Percentiles rank a stretch among this genome's conserved stretches.
These are phyloP conservation scores for Gadopsis marmoratus DNA, from an alignment of 2,797 vertebrate species.

Conservation along the genomic window DNA sequence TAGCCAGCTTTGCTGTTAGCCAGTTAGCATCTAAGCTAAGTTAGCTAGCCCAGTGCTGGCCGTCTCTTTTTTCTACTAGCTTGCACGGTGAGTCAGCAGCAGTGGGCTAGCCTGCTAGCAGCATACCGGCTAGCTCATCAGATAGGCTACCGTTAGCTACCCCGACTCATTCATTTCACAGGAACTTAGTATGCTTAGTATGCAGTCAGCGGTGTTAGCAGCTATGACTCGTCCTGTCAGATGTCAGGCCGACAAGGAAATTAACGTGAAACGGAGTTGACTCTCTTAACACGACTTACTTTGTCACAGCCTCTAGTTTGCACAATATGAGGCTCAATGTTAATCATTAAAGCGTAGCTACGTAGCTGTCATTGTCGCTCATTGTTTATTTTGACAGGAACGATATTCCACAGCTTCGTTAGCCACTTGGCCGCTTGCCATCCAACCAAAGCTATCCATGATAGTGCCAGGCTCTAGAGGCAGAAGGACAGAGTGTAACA, in stretches of 20 bases:
- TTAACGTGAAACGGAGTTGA: not conserved
- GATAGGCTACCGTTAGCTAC: conserved; percentile 54
- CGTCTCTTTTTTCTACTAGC: conserved; percentile 43
- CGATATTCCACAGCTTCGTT: conserved; percentile 17
- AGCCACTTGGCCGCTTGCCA: conserved; percentile 40
- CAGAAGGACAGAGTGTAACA: not conserved
- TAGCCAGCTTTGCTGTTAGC: conserved; percentile 42
- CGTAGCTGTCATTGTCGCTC: conserved; percentile 5
- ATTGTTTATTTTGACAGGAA: conserved; percentile 29
- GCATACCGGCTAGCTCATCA: conserved; percentile 61
- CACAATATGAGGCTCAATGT: not conserved
- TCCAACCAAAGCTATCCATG: not conserved
- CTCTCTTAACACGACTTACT: not conserved
- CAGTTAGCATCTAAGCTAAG: conserved; percentile 54
- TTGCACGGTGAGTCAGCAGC: conserved; percentile 84
- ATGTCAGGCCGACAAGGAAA: conserved; percentile 49
- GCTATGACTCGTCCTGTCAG: conserved; percentile 28
- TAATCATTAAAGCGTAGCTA: not conserved
- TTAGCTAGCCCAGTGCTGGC: conserved; percentile 41
- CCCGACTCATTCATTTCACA: conserved; percentile 63
- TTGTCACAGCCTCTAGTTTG: not conserved
- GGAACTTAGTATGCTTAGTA: conserved; percentile 57
- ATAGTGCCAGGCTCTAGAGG: not conserved
- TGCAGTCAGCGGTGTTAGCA: conserved; percentile 42
- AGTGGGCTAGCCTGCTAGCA: conserved; percentile 70